Evolutionary conservation across 2,113 vertebrate genomes (phyloP), one percentile per base, ranked within the genome.

Genomic region (Suricata suricatta): DNA sequence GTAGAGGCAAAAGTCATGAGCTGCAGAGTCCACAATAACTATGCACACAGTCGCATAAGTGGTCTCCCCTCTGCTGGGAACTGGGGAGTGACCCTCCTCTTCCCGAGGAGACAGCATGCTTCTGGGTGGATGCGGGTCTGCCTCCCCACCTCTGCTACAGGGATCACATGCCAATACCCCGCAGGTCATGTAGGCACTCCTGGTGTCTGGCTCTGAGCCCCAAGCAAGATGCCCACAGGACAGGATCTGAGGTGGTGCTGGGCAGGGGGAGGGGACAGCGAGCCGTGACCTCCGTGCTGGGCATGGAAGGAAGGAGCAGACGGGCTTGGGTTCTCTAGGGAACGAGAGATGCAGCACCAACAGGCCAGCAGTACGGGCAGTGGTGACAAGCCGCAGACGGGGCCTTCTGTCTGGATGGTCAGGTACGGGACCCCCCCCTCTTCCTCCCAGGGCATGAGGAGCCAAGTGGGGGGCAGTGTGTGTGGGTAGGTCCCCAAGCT

Each of bases 401-500:
- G 21, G 57, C 57, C 57, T 8, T 23, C 57, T 7, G 2, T 60
- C 57, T 60, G 2, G 57, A 60, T 9, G 57, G 57, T 21, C 54
- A 57, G 54, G 54, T 60, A 60, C 21, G 21, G 57, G 57, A 15
- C 35, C 41, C 44, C 5, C 6, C 41, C 15, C 31, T 41, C 74
- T 47, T 47, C 74, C 41, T 47, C 17, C 41, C 12, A 15, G 41
- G 6, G 2, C 5, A 14, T 41, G 74, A 47, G 10, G 41, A 47
- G 41, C 0, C 14, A 31, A 16, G 27, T 17, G 14, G 27, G 14
- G 27, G 74, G 14, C 41, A 9, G 41, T 5, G 7, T 17, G 41
- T 1, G 15, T 1, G 14, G 12, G 3, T 0, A 47, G 38, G 41
- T 38, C 38, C 25, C 13, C 0, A 1, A 2, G 23, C 25, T 44